These are phyloP conservation scores for Heliconius eleuchia DNA, from an alignment of 1,140 invertebrate genomes.

Conservation along the genomic window DNA sequence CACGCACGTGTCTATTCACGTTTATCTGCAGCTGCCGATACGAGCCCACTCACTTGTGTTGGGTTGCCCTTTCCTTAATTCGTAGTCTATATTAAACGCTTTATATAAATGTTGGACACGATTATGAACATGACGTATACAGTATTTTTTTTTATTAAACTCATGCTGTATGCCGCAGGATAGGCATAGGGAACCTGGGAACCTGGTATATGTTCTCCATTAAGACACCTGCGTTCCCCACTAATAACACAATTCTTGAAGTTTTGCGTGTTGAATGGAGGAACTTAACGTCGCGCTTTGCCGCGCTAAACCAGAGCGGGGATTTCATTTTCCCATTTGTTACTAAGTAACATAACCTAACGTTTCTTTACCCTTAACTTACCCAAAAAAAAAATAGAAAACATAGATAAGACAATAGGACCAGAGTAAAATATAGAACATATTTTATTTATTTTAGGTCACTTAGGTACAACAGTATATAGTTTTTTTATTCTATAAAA, in stretches of 20 bases:
- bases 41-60: conserved; percentile 23
- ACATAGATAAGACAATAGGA: neutral
- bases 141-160: too few species aligned
- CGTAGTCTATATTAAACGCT: neutral
- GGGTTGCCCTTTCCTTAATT: neutral
- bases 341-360: neutral
- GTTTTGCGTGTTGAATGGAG: too few species aligned
- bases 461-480: neutral
- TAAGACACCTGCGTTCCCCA: too few species aligned
- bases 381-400: neutral
- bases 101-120: neutral
- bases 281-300: too few species aligned
- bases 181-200: too few species aligned
- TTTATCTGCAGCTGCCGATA: neutral
- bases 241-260: too few species aligned
- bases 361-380: neutral
- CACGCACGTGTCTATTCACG: conserved; percentile 6
- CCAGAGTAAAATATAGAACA: neutral
- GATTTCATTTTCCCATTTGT: neutral
- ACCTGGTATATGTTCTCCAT: too few species aligned
- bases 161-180: too few species aligned
- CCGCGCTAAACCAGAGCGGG: too few species aligned
- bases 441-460: neutral
- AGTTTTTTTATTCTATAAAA: neutral
- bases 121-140: neutral